Base-by-base conservation (phyloP, 2,113 vertebrate species). In the Ardeotis arabs region DNA sequence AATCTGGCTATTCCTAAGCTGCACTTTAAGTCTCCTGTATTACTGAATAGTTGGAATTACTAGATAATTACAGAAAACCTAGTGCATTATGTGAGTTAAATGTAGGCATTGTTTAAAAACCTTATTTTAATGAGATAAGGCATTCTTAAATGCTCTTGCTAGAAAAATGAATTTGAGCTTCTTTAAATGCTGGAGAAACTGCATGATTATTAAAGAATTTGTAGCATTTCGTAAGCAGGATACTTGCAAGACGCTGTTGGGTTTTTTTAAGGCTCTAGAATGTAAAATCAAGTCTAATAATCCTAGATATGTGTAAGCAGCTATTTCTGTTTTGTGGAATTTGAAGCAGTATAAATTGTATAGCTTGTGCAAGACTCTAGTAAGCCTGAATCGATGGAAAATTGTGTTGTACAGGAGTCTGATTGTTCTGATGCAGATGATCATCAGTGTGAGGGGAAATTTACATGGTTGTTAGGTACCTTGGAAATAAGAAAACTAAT, bases 1-100 rank as follows among this genome's bases (percentile, higher is more conserved):
- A 74, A 95, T 95, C 79, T 86, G 58, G 35, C 70, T 66, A n/a
- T 75, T 91, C 53, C 68, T 82, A 93, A 95, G 86, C 89, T 75
- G 77, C 1, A 1, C 77, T 84, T 93, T 82, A 84, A 92, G 89
- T 82, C 93, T 78, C 68, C 89, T 82, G 96, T 79, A 91, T 93
- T 93, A 95, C 50, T 27, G 44, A 96, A 93, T 96, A 75, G 66
- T 84, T 96, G 69, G 55, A 89, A 94, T 90, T 95, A n/a, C 68
- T 75, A 84, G 58, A 89, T 86, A 93, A 90, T 95, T 94, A 77
- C 82, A 59, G 83, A 79, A 89, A 92, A 89, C n/a, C 37, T 92
- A n/a, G 70, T 75, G 67, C 75, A 44, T 82, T 96, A 74, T 84
- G 80, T 60, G 67, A 94, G 76, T 91, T 91, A 94, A 96, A 95